Percentiles rank a stretch among this genome's conserved stretches.
Conservation (phyloP, 2,888 invertebrate species). For the Drosophila meridiana region DNA sequence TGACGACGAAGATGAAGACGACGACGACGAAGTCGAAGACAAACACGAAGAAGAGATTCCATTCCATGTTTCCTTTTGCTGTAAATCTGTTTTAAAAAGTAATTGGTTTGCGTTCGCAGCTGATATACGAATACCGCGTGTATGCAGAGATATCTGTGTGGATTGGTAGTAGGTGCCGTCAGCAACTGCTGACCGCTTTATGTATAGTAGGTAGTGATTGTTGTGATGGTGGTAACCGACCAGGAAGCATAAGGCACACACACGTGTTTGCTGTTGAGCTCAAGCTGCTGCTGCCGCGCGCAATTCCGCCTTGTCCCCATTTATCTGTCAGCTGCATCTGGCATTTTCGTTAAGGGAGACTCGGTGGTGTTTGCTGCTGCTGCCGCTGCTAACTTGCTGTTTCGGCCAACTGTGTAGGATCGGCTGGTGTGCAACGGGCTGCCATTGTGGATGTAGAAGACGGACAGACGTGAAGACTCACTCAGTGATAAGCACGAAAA, state of each 20-base stretch:
- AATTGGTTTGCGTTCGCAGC: conserved; percentile 77
- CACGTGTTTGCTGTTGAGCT: conserved; percentile 73
- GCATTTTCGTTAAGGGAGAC: conserved; percentile 69
- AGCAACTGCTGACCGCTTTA: conserved; percentile 74
- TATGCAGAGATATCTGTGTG: conserved; percentile 65
- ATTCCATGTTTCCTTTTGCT: conserved; percentile 40
- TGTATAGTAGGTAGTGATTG: conserved; percentile 72
- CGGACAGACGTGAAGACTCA: conserved; percentile 79
- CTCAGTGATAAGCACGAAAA: conserved; percentile 59
- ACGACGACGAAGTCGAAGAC: conserved; percentile 28
- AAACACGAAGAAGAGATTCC: not conserved
- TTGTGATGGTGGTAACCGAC: conserved; percentile 50
- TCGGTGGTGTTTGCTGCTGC: conserved; percentile 76
- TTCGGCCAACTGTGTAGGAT: conserved; percentile 70
- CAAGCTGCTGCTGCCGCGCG: conserved; percentile 73
- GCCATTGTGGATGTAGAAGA: conserved; percentile 62
- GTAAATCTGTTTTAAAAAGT: conserved; percentile 75
- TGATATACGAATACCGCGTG: conserved; percentile 79
- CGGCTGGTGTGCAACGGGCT: conserved; percentile 60
- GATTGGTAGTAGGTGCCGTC: conserved; percentile 64
- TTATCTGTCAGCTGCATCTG: conserved; percentile 62
- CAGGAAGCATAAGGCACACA: conserved; percentile 45
- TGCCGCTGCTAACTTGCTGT: conserved; percentile 67
- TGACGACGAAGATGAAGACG: conserved; percentile 19
- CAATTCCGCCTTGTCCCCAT: conserved; percentile 80